phyloP scores from a whole-genome alignment of 2,113 vertebrate genomes.

The Muntiacus reevesi region DNA sequence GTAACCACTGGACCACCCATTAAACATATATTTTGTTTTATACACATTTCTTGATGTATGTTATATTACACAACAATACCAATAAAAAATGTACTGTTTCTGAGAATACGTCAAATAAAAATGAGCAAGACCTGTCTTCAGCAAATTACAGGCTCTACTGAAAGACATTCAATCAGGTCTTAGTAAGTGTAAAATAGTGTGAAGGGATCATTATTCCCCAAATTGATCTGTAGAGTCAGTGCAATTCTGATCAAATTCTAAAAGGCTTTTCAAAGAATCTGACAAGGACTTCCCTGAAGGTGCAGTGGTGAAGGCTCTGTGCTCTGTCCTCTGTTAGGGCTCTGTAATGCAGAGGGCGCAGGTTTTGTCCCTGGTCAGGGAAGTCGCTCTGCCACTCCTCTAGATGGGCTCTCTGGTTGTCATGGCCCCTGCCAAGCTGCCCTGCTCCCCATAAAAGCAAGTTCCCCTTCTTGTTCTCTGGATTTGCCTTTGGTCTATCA shows the following conservation, averaged over 20 bases:
- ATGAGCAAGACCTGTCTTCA: neutral
- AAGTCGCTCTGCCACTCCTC: neutral
- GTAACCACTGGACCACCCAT: neutral
- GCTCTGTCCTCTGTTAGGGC: no score
- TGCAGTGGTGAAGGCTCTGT: fast-evolving
- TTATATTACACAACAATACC: neutral
- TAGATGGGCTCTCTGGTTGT: neutral
- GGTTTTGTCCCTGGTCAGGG: neutral
- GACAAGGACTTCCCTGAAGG: neutral
- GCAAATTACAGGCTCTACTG: neutral
- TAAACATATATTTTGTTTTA: neutral
- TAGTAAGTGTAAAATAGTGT: fast-evolving
- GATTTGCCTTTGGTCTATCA: neutral
- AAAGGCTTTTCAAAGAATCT: neutral
- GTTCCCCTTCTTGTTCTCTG: neutral
- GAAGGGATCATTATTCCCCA: fast-evolving
- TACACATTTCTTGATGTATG: neutral
- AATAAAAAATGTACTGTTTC: neutral
- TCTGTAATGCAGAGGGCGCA: neutral
- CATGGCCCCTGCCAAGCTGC: neutral
- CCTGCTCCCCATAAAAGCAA: neutral
- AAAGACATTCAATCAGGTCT: neutral
- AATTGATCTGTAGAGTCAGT: fast-evolving
- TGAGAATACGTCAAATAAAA: neutral
- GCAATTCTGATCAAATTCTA: neutral